Base-by-base conservation (phyloP, 2,113 vertebrate species). In the Edolisoma coerulescens region DNA sequence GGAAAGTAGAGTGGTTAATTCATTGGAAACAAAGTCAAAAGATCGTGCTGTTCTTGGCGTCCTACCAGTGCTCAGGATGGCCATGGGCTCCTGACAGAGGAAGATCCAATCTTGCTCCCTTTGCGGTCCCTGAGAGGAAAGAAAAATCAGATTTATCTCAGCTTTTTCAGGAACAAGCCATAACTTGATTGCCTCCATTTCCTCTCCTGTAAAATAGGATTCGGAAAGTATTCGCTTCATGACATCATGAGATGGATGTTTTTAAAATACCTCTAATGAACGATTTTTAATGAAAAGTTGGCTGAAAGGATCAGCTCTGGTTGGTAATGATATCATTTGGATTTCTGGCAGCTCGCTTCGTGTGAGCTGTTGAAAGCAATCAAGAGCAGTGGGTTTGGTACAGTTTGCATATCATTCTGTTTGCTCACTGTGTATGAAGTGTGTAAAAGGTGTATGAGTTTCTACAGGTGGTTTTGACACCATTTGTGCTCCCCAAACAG, bases 231-330 rank as follows among this genome's bases (percentile, higher is more conserved):
- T 94, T 90, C 10, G 1, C 79, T 14, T 60, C 78, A 61, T 90
- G 93, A 82, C 92, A 84, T 90, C 95, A 90, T 22, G 56, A 87
- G 64, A 53, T 68, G 32, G 74, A 63, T 81, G 79, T 83, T 94
- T 95, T 80, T 18, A 49, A 96, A 92, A 80, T 60, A 23, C 59
- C 15, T 56, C 44, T 88, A 92, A 90, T 52, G 80, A 93, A 70
- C 4, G 86, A 52, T 78, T 91, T 95, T 95, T 94, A 95, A 95
- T 89, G 95, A 96, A 60, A 76, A 63, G 80, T 13, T 95, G 95
- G 95, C 91, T 81, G 88, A 10, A 81, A 60, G 92, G 87, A 13
- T 16, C 52, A 90, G 57, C 82, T 64, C 18, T 64, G 69, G 68
- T 94, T 67, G 82, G 85, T 32, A 84, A 86, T 93, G 88, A 84